Conservation (phyloP, 2,797 vertebrate species). For the Chelmon rostratus region DNA sequence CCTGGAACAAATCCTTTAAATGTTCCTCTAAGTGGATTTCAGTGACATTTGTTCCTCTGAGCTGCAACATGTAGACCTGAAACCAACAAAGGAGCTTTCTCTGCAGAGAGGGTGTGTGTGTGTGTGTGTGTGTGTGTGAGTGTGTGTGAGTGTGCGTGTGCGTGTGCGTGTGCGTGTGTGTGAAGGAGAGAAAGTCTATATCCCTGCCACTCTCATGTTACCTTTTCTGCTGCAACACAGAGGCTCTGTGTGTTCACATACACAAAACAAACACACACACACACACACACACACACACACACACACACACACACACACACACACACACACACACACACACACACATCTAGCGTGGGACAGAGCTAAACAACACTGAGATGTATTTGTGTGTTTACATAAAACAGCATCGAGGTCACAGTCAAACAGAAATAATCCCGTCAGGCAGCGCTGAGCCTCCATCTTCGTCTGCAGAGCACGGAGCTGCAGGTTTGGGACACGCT, state of each 20-base stretch:
- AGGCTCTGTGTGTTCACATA: conserved; percentile 27
- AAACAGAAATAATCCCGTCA: not conserved
- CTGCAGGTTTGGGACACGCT: not conserved
- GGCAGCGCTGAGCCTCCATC: not conserved
- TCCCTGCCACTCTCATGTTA: conserved; percentile 54
- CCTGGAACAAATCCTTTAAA: not conserved
- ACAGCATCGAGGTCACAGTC: not conserved
- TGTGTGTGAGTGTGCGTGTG: not conserved
- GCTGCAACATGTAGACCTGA: conserved; percentile 23
- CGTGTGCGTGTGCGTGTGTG: conserved; percentile 10
- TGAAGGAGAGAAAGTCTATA: conserved; percentile 42
- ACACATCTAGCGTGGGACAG: not conserved
- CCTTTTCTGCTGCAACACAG: conserved; percentile 51
- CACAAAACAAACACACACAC: not conserved
- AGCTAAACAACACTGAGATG: not conserved
- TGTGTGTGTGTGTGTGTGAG: conserved; percentile 15
- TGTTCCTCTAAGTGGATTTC: conserved; percentile 3
- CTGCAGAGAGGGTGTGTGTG: conserved; percentile 26
- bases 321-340: not conserved
- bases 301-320: not conserved
- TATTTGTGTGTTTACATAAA: conserved; percentile 2
- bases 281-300: not conserved
- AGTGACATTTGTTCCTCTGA: conserved; percentile 23
- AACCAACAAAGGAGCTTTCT: conserved; percentile 53
- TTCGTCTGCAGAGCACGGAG: not conserved